Base-by-base conservation (phyloP, 2,888 invertebrate species). In the Netelia virgata region DNA sequence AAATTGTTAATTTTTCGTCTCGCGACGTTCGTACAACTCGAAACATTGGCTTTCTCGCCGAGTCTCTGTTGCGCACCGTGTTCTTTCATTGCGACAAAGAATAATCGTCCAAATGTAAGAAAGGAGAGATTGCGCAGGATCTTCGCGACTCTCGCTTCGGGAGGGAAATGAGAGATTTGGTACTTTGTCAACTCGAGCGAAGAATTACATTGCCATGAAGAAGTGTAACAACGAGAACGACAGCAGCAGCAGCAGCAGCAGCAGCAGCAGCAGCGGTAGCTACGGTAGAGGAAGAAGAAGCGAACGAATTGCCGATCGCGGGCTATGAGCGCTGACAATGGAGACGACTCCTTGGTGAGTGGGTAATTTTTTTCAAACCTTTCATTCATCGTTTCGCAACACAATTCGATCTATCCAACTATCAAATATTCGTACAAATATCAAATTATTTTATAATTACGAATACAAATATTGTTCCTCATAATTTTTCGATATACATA, bases 321-420 rank as follows among this genome's bases (percentile, higher is more conserved):
- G 92, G 93, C 91, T 92, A 93, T 93, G 93, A 93, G 91, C 93
- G 91, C 92, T 92, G 93, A 93, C 91, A 93, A 93, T 93, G 93
- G 91, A 90, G 93, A 93, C 90, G 93, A 93, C 91, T 93, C 93
- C 93, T 92, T 93, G 93, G 93, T 93, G 92, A 93, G 91, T 91
- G 6, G 36, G 1, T 18, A 43, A 50, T 23, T 9, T 50, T 57
- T 53, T 59, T 55, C 36, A 36, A 36, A 36, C 36, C 36, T 36
- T 36, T 36, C 36, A 36, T 36, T 36, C 8, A 36, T 36, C 6
- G 5, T 36, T 36, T 8, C 36, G 5, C 36, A 5, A 5, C 36
- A 6, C 6, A 36, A 8, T 36, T 36, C 36, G 36, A 36, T 36
- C 36, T 36, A 36, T 36, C 36, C 6, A 36, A 36, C 5, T 36